These are phyloP conservation scores for Sminthurides aquaticus DNA, from an alignment of 2,888 invertebrate species.

Conservation along the genomic window DNA sequence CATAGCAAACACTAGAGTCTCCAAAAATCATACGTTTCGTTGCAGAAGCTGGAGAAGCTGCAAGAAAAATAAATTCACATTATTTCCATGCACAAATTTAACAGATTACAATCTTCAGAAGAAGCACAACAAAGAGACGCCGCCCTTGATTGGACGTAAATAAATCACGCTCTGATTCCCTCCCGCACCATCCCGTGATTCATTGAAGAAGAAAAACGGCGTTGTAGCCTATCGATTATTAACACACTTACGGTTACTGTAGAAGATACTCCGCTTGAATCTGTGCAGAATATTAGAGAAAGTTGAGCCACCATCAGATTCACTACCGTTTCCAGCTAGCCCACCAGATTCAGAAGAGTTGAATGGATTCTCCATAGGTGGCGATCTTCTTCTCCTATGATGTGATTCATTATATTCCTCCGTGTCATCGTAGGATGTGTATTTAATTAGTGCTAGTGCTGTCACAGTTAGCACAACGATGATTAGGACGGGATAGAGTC, in stretches of 20 bases:
- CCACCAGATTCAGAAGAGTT: too few species aligned
- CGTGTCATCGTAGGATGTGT: constrained; percentile 37
- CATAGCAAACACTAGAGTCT: constrained; percentile 53
- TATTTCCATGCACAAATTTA: too few species aligned
- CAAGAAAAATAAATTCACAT: neutral
- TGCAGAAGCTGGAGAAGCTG: constrained; percentile 8
- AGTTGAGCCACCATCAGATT: constrained; percentile 7
- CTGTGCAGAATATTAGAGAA: constrained; percentile 30
- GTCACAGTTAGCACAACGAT: constrained; percentile 42
- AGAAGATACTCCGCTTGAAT: constrained; percentile 39
- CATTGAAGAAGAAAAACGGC: neutral
- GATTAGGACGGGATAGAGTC: constrained; percentile 42
- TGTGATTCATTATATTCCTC: neutral
- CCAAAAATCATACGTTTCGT: constrained; percentile 39
- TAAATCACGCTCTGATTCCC: too few species aligned
- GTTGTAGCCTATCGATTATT: too few species aligned
- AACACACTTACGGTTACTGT: constrained; percentile 16
- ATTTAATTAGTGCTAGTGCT: constrained; percentile 41
- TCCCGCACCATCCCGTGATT: neutral
- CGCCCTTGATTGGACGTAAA: neutral
- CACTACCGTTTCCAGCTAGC: neutral
- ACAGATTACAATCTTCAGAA: neutral
- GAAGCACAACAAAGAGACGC: too few species aligned
- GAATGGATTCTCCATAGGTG: neutral
- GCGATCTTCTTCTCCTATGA: constrained; percentile 5